Conservation (phyloP, 2,888 invertebrate species). For the Steinernema carpocapsae region DNA sequence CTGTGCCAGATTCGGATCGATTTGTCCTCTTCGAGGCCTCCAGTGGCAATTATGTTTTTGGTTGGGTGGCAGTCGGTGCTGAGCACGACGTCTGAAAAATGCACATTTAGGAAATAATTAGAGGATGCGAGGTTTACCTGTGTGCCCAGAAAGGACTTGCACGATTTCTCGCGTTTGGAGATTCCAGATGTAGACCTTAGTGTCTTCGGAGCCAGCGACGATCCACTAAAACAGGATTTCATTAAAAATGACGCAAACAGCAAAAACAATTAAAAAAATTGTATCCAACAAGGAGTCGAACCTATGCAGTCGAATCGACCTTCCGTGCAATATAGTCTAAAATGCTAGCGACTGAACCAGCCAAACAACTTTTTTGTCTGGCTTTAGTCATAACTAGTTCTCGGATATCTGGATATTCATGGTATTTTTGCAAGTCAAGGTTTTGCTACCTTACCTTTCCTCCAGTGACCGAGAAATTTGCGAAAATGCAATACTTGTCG, state of each 20-base stretch:
- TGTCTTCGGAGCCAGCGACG: slow-evolving; percentile 99
- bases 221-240: slow-evolving; percentile 81
- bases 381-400: no score
- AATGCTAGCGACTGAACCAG: no score
- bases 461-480: slow-evolving; percentile 98
- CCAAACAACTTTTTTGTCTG: no score
- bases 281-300: no score
- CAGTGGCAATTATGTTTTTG: slow-evolving; percentile 98
- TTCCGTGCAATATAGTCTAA: no score
- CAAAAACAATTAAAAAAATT: slow-evolving; percentile 34
- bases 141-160: slow-evolving; percentile 93
- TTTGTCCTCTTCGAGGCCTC: slow-evolving; percentile 96
- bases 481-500: slow-evolving; percentile 99
- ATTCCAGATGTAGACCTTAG: slow-evolving; percentile 99
- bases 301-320: no score
- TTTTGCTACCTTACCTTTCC: slow-evolving; percentile 80
- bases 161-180: slow-evolving; percentile 98
- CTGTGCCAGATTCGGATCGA: slow-evolving; percentile 99
- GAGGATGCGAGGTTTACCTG: slow-evolving; percentile 75
- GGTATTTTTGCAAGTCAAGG: no score
- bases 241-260: slow-evolving; percentile 28
- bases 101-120: not conserved
- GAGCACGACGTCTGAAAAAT: slow-evolving; percentile 80
- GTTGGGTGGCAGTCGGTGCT: slow-evolving; percentile 99
- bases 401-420: no score